Conservation (phyloP, 2,113 vertebrate genomes). For the Cyphomyrus plagiostoma region DNA sequence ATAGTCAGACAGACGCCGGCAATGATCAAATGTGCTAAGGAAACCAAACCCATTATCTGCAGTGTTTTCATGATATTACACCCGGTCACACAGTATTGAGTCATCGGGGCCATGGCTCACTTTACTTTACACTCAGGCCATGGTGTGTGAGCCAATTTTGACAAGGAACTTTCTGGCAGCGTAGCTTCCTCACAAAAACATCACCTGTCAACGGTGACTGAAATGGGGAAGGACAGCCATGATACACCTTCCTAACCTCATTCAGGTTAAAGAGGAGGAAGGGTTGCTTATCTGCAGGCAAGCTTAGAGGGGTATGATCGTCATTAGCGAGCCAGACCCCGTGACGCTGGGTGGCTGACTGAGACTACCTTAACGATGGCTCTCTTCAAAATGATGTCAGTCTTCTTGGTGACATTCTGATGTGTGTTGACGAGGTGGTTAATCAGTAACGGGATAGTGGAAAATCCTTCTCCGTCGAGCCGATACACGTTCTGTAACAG, state of each 20-base stretch:
- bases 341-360: not conserved
- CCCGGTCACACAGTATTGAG: not conserved
- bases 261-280: not conserved
- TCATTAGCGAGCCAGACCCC: not conserved
- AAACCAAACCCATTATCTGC: not conserved
- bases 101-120: not conserved
- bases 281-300: not conserved
- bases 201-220: not conserved
- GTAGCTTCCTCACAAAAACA: not conserved
- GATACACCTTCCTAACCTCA: not conserved
- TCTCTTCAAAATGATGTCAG: slow-evolving; percentile 65
- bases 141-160: not conserved
- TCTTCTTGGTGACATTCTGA: slow-evolving; percentile 78
- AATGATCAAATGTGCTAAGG: not conserved
- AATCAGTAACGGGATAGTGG: slow-evolving; percentile 75
- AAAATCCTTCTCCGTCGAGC: slow-evolving; percentile 82
- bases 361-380: slow-evolving; percentile 70
- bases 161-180: not conserved
- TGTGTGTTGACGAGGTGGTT: slow-evolving; percentile 66
- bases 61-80: not conserved
- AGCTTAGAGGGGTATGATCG: not conserved
- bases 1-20: not conserved
- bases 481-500: slow-evolving; percentile 75
- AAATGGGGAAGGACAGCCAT: not conserved
- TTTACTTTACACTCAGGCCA: not conserved